Conservation (phyloP, 2,113 vertebrate species). For the Thinocorus orbignyianus region DNA sequence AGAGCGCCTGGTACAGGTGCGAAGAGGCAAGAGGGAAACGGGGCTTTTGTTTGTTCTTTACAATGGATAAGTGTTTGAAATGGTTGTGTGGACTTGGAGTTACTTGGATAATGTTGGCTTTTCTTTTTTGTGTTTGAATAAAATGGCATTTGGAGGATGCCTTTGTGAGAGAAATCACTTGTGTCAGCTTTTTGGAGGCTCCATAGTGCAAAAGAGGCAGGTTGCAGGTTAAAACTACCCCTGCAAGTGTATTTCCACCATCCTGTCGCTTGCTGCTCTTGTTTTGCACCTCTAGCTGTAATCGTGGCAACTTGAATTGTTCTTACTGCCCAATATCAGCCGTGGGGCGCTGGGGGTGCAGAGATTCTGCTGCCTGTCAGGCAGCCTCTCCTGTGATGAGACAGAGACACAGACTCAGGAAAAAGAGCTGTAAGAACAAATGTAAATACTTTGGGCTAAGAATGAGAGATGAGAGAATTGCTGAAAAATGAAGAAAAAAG, state of each 20-base stretch:
- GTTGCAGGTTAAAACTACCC: not conserved
- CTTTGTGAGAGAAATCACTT: not conserved
- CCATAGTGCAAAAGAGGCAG: not conserved
- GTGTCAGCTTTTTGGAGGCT: not conserved
- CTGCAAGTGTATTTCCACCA: not conserved
- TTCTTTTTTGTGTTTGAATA: not conserved
- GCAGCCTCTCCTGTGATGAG: not conserved
- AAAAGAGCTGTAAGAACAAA: not conserved
- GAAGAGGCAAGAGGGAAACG: not conserved
- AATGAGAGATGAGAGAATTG: not conserved
- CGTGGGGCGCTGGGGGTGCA: not conserved
- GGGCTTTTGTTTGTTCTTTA: not conserved
- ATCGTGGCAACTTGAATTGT: not conserved
- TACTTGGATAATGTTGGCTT: not conserved
- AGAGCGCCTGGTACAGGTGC: not conserved
- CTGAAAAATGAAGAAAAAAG: not conserved
- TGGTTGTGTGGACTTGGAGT: not conserved
- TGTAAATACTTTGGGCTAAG: not conserved
- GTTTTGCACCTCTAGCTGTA: too few relatives aligned
- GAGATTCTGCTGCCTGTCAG: not conserved
- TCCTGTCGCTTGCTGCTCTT: not conserved
- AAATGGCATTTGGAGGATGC: not conserved
- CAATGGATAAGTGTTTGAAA: not conserved
- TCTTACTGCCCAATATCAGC: not conserved
- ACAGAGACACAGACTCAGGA: not conserved